These are phyloP conservation scores for Scaptomyza polygonia DNA, from an alignment of 2,888 invertebrate genomes.

Conservation along the genomic window DNA sequence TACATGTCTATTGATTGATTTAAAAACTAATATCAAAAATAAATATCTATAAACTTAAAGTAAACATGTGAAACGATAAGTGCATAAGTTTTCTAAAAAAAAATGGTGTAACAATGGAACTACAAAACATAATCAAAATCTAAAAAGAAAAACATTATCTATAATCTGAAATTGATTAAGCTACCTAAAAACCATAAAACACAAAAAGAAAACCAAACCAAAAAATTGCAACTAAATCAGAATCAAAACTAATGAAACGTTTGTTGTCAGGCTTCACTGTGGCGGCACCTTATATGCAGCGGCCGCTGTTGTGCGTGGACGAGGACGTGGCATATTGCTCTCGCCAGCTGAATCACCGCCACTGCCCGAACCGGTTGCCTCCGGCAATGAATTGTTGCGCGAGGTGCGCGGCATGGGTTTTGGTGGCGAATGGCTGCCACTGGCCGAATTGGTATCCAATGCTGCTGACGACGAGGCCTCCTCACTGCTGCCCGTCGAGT, in stretches of 20 bases:
- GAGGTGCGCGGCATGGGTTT: conserved; percentile 92
- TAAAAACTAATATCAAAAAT: neutral
- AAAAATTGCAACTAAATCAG: neutral
- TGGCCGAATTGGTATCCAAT: conserved; percentile 62
- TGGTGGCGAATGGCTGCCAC: conserved; percentile 86
- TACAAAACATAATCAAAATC: neutral
- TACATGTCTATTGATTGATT: neutral
- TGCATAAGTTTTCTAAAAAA: too few relatives aligned
- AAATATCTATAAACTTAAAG: neutral
- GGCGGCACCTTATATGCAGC: conserved; percentile 91
- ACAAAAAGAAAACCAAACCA: neutral
- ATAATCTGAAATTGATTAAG: too few relatives aligned
- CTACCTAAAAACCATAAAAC: too few relatives aligned
- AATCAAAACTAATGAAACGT: neutral
- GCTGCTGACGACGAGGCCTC: conserved; percentile 76
- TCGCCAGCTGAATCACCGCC: conserved; percentile 82
- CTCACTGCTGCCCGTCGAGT: conserved; percentile 83
- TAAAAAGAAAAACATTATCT: too few relatives aligned
- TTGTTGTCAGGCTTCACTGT: conserved; percentile 9
- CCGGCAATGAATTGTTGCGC: conserved; percentile 89
- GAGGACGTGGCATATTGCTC: conserved; percentile 84
- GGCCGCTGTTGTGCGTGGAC: conserved; percentile 89
- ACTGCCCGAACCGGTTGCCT: conserved; percentile 80
- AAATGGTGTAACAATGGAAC: neutral
- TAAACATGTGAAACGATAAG: neutral